Base-by-base conservation (phyloP, 2,888 invertebrate genomes). In the Meta bourneti region DNA sequence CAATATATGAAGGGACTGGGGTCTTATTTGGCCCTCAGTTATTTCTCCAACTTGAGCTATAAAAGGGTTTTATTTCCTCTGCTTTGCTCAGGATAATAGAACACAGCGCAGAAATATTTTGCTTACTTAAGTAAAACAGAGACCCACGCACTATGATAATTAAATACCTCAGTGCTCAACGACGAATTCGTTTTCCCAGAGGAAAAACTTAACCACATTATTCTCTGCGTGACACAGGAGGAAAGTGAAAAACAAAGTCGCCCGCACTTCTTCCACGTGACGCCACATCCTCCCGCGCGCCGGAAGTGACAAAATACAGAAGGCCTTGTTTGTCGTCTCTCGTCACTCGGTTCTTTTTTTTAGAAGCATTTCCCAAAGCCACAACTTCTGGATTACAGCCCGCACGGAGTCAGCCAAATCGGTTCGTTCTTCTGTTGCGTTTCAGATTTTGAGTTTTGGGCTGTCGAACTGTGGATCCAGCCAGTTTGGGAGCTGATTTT, bases 221-320 rank as follows among this genome's bases (percentile, higher is more conserved):
- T 70, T 86, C 70, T 78, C 19, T 78, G 78, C 70, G 70, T 49
- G 70, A 77, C 34, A 78, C 34, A 78, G 19, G 77, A n/a, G 54
- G 61, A 61, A 61, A 61, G 11, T 16, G 16, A 9, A 61, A 61
- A 61, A 61, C 61, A 61, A 61, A 61, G 61, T 78, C 85, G 69
- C 9, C 69, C 77, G 69, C 54, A n/a, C 13, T n/a, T 70, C 80
- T 72, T 77, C 87, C 79, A 52, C 72, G 72, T 69, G 72, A 79
- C 80, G 77, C 49, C 34, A 61, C 79, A 20, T 54, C 54, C 54
- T 19, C 79, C 9, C 49, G 20, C 61, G 8, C 61, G 61, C 16
- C 79, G 88, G 88, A 88, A 81, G 81, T 88, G 88, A 88, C 81
- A 81, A 80, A 88, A 88, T 80, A 81, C 81, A 80, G 80, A 81